Base-by-base conservation (phyloP, 2,113 vertebrate genomes). In the Falcunculus frontatus region DNA sequence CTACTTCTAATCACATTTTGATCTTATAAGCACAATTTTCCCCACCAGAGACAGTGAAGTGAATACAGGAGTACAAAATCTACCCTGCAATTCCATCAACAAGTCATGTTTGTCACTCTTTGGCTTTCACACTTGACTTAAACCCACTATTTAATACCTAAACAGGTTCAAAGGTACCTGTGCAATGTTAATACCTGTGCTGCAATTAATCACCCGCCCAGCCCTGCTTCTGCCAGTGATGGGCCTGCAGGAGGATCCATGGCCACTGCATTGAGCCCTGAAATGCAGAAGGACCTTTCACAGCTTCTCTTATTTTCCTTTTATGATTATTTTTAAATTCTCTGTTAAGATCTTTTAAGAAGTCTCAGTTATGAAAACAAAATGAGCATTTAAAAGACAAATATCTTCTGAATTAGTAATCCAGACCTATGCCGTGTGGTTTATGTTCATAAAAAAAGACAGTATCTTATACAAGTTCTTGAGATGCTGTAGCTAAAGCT, bases 221-320 rank as follows among this genome's bases (percentile, higher is more conserved):
- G 60, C 49, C 26, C 76, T 7, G n/a, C 12, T 14, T 6, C 56
- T 18, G 49, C 55, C 46, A 14, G 26, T 0, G 7, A 35, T 7
- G 5, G 13, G 10, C 9, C 41, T 11, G 30, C 75, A 16, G 56
- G 47, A 78, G 35, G 52, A 37, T 55, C 46, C 74, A 44, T 1
- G 3, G 35, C 41, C 46, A 5, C 33, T 22, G 1, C 7, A 6
- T 0, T 6, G n/a, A 67, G 29, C 13, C 44, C 55, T 27, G 22
- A 42, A 64, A 49, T 1, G 2, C 3, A 39, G 49, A 26, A 46
- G 11, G 8, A 47, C 46, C 14, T 39, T 56, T 25, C 68, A 60
- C 26, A 82, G 6, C 53, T 49, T 57, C 63, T 60, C 42, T 60
- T 29, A 7, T 47, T 39, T 87, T 50, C 42, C 32, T 57, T 63